Evolutionary conservation across 2,888 invertebrate species (phyloP), one percentile per base, ranked within the genome.

Genomic region (Tinea pellionella): DNA sequence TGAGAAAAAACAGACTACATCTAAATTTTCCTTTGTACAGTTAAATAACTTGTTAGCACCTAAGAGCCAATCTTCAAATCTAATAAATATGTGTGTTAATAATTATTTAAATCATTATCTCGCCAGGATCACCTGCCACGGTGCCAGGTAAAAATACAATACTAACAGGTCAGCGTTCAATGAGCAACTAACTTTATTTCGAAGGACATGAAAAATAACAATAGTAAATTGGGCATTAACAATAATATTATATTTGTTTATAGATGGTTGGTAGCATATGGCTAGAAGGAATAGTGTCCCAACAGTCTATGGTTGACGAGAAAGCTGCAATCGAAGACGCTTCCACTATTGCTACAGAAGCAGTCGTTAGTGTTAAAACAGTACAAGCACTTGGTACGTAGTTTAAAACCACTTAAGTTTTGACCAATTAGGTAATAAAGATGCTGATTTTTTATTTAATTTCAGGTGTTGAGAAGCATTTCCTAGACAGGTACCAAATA

Each of bases 321-420:
- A 89, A 90, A 32, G 78, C 79, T 1, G 90, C 91, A 0, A 89
- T 91, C 84, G 91, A 92, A 63, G 75, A 85, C 0, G 90, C 91
- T 0, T 90, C 91, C 6, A 80, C 90, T 61, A 88, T 92, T 16
- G 92, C 92, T 1, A 89, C 91, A 0, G 92, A 92, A 70, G 91
- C 91, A 0, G 90, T 92, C 19, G 88, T 89, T 62, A 91, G 92
- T 66, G 91, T 92, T 61, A 86, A 89, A 65, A 92, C 92, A 1
- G 91, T 91, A 0, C 91, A 90, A 56, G 90, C 91, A 67, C 82
- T 91, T 62, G 90, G 91, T 75, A 84, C 80, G 63, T 51, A 11
- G 57, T 24, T 3, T 24, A 6, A 24, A 24, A 24, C 6, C 24
- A 6, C 6, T 24, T 24, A 24, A 24, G 6, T 6, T 24, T 24